Percentiles rank a stretch among this genome's conserved stretches.
These are phyloP conservation scores for Phoebastria nigripes DNA, from an alignment of 2,797 vertebrate genomes.

Conservation along the genomic window DNA sequence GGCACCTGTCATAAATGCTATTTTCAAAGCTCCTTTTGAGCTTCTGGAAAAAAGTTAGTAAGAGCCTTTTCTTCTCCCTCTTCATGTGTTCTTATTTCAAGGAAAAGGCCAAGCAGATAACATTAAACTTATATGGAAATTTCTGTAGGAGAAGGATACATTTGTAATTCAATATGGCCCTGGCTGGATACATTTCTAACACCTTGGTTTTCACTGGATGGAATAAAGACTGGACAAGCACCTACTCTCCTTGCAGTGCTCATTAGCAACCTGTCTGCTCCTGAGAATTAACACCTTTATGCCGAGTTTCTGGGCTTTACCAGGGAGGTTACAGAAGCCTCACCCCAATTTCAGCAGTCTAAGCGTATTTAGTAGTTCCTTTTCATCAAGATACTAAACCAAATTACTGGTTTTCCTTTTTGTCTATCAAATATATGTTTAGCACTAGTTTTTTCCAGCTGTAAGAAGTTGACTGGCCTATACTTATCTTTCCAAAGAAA, in stretches of 20 bases:
- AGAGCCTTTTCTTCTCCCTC: neutral
- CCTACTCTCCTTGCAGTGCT: neutral
- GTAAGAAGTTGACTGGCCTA: neutral
- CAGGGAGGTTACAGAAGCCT: neutral
- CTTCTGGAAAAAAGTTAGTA: neutral
- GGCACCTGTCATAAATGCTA: neutral
- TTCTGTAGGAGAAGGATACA: neutral
- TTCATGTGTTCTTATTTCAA: neutral
- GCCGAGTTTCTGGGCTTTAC: neutral
- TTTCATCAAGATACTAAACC: neutral
- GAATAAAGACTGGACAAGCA: neutral
- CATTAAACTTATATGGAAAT: neutral
- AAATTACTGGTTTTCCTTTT: neutral
- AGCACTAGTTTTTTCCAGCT: neutral
- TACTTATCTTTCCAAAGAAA: conserved; percentile 32
- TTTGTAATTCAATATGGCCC: neutral
- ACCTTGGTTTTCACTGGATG: neutral
- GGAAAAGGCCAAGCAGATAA: neutral
- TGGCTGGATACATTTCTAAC: neutral
- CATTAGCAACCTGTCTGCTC: neutral
- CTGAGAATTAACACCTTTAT: neutral
- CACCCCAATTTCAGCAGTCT: neutral
- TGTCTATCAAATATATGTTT: conserved; percentile 30
- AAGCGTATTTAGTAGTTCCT: rapidly evolving
- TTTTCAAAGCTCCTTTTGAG: neutral